Evolutionary conservation across 2,113 vertebrate genomes (phyloP).

Genomic region (Varanus salvator): DNA sequence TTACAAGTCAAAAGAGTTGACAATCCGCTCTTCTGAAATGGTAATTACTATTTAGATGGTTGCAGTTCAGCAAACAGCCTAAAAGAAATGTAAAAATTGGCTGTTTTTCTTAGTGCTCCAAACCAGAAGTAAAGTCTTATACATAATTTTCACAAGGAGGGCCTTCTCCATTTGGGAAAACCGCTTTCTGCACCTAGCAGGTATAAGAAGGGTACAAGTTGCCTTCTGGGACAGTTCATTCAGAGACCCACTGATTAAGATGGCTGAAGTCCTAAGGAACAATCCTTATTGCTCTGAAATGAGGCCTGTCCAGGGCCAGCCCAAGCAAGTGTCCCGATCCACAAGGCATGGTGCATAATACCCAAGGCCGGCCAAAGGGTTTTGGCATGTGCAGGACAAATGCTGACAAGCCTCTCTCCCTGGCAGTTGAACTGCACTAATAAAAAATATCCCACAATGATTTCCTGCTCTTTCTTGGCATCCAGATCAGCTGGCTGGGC

Average conservation of each 20-base stretch:
- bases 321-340: background rate
- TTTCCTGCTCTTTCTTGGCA: background rate
- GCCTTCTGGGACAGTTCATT: background rate
- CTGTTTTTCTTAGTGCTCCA: no score
- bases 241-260: background rate
- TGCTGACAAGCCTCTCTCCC: background rate
- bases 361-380: background rate
- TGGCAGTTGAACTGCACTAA: no score
- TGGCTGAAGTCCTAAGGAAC: background rate
- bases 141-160: slow-evolving; percentile 31
- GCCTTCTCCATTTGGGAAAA: slow-evolving; percentile 1
- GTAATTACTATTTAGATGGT: slow-evolving; percentile 13
- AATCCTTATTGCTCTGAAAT: no score
- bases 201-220: background rate
- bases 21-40: slow-evolving; percentile 48
- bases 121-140: background rate
- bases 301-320: no score
- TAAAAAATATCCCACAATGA: no score
- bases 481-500: background rate
- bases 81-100: slow-evolving; percentile 32
- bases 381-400: background rate
- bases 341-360: background rate
- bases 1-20: slow-evolving; percentile 38
- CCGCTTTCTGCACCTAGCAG: background rate
- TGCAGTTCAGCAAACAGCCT: background rate